These are phyloP conservation scores for Illadopsis cleaveri DNA, from an alignment of 2,113 vertebrate species.

Conservation along the genomic window DNA sequence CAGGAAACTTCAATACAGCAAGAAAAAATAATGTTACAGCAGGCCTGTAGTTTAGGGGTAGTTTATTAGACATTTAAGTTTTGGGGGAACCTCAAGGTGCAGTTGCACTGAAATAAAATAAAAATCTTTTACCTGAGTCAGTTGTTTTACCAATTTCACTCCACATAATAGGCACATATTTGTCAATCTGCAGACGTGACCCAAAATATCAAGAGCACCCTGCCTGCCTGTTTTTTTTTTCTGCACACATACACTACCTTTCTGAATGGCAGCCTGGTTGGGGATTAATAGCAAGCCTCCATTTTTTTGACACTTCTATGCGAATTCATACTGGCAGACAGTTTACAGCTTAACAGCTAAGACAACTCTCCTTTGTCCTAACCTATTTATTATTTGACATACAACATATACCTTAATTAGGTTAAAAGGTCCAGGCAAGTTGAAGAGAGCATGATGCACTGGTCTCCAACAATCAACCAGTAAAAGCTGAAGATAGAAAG, in stretches of 20 bases:
- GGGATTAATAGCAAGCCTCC: neutral
- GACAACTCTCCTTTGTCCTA: neutral
- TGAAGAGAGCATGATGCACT: neutral
- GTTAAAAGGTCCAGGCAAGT: neutral
- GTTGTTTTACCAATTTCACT: neutral
- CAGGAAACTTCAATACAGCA: neutral
- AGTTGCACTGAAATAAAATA: neutral
- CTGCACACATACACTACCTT: too few species aligned
- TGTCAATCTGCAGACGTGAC: neutral
- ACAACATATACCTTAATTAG: neutral
- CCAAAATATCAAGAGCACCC: neutral
- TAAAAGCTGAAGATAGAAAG: neutral
- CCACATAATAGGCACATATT: neutral
- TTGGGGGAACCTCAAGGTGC: neutral
- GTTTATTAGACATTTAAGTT: neutral
- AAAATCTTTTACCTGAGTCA: neutral
- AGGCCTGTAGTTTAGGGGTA: neutral
- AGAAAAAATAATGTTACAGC: neutral
- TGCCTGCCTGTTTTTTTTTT: neutral
- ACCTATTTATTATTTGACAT: neutral
- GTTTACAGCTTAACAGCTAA: neutral
- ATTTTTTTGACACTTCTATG: neutral
- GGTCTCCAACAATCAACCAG: neutral
- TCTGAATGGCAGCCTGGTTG: neutral
- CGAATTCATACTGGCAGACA: neutral